These are phyloP conservation scores for Malurus splendens DNA, from an alignment of 2,797 vertebrate genomes.

Conservation along the genomic window DNA sequence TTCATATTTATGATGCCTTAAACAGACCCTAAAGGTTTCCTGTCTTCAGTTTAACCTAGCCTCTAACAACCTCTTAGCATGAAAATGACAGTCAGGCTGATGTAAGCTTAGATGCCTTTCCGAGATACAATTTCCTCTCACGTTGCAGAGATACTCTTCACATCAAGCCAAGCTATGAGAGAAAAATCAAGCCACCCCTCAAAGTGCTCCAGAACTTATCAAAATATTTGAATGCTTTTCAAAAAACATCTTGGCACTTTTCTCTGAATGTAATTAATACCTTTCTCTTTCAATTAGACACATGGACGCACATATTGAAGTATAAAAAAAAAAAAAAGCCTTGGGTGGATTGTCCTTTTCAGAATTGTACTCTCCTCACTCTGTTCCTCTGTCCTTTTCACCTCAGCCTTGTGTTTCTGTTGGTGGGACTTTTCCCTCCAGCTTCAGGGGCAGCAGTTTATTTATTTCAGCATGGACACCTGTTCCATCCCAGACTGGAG, in stretches of 20 bases:
- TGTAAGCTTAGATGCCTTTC: not conserved
- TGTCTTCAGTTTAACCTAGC: not conserved
- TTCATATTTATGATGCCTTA: not conserved
- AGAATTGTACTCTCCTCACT: not conserved
- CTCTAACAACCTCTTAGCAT: conserved; percentile 19
- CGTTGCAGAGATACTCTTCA: not conserved
- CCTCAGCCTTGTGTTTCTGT: not conserved
- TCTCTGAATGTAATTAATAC: not conserved
- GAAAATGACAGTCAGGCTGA: conserved; percentile 1
- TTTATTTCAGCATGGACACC: not conserved
- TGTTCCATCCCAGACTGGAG: not conserved
- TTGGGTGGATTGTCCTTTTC: not conserved
- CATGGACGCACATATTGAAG: not conserved
- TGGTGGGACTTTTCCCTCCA: not conserved
- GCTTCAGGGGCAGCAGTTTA: not conserved
- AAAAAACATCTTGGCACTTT: not conserved
- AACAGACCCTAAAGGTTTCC: not conserved
- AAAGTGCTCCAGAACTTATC: not conserved
- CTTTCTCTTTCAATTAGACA: not conserved
- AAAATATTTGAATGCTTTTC: conserved; percentile 1
- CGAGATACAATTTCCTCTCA: not conserved
- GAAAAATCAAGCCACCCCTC: not conserved
- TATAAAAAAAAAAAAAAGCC: not conserved
- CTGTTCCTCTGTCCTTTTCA: not conserved
- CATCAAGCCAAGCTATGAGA: not conserved